A percentile compares a stretch with the other conserved stretches of the same genome.
phyloP scores from a whole-genome alignment of 2,797 vertebrate species.

The Clarias platycephalus region DNA sequence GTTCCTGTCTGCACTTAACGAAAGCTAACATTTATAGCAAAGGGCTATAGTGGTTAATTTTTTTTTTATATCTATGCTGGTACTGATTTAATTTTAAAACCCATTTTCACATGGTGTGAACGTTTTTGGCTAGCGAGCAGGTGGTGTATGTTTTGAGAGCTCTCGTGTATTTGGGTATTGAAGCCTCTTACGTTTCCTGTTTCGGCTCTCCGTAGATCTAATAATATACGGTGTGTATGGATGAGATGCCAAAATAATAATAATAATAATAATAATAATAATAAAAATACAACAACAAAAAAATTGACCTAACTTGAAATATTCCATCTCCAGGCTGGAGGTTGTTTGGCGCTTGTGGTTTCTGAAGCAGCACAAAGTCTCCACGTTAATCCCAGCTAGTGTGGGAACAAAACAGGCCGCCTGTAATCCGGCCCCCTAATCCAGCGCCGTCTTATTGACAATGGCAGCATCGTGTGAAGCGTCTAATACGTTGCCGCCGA shows the following conservation, averaged over 20 bases:
- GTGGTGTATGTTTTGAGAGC: neutral
- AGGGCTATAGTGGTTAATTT: neutral
- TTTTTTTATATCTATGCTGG: neutral
- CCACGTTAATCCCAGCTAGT: conserved; percentile 58
- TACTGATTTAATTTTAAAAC: neutral
- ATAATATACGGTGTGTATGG: neutral
- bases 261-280: too few relatives aligned
- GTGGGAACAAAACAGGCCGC: conserved; percentile 50
- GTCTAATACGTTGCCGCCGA: conserved; percentile 51
- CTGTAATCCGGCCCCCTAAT: conserved; percentile 57
- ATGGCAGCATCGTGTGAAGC: conserved; percentile 49
- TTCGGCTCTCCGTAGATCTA: neutral
- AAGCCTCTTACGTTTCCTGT: neutral
- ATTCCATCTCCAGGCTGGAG: conserved; percentile 41
- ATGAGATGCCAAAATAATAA: neutral
- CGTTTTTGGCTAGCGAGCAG: neutral
- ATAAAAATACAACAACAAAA: neutral
- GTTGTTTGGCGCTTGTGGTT: conserved; percentile 23
- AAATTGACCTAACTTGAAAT: conserved; percentile 18
- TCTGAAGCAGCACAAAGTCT: conserved; percentile 52
- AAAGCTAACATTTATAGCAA: neutral
- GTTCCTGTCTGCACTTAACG: conserved; percentile 6
- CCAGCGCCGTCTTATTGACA: conserved; percentile 53
- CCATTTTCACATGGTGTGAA: neutral
- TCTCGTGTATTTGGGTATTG: neutral